phyloP scores from a whole-genome alignment of 2,797 vertebrate genomes.

The Chiroxiphia lanceolata region DNA sequence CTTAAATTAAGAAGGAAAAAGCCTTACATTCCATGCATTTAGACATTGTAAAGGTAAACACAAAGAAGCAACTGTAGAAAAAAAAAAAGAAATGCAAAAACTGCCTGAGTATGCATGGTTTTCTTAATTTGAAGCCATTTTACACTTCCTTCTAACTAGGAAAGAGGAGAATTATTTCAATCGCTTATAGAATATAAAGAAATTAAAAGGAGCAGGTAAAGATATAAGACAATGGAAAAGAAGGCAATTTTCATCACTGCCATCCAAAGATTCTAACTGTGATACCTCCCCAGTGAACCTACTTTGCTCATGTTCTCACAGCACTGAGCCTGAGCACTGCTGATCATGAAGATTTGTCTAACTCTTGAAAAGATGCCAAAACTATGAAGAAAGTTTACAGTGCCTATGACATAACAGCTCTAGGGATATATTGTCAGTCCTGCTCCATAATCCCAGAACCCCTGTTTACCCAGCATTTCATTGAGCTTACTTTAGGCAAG shows the following conservation, averaged over 20 bases:
- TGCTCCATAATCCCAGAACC: neutral
- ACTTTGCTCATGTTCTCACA: conserved; percentile 1
- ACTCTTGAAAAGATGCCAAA: conserved; percentile 11
- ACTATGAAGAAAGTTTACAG: neutral
- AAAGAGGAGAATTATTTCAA: neutral
- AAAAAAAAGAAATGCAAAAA: neutral
- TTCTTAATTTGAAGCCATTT: neutral
- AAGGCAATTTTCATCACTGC: neutral
- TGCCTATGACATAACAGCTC: neutral
- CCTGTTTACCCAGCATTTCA: neutral
- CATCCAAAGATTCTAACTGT: neutral
- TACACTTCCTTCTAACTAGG: neutral
- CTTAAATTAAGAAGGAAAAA: conserved; percentile 48
- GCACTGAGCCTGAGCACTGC: neutral
- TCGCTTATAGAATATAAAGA: neutral
- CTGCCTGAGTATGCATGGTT: neutral
- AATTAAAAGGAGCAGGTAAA: neutral
- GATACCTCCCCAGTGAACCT: neutral
- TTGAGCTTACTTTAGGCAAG: neutral
- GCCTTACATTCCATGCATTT: neutral
- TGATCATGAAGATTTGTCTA: neutral
- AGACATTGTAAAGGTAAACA: conserved; percentile 24
- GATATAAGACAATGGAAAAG: neutral
- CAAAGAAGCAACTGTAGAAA: neutral
- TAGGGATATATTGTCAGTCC: neutral